phyloP scores from a whole-genome alignment of 2,888 invertebrate genomes.

The Syritta pipiens region DNA sequence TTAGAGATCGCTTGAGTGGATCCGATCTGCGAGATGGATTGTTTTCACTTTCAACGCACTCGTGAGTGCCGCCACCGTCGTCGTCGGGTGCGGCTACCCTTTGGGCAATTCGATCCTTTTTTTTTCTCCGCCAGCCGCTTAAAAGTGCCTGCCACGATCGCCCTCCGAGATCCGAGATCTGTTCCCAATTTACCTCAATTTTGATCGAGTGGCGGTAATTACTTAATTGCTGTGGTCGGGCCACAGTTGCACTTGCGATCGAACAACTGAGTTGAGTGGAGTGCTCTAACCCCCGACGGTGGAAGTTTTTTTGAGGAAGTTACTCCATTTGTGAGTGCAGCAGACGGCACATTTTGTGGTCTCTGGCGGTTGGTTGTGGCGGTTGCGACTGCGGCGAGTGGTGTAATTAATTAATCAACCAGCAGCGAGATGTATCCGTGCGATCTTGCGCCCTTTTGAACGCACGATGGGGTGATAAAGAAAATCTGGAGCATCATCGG shows the following conservation, averaged over 20 bases:
- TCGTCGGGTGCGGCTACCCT: constrained; percentile 46
- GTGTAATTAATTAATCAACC: constrained; percentile 69
- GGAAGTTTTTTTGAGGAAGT: constrained; percentile 49
- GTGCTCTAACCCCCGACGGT: constrained; percentile 2
- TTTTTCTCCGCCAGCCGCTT: neutral
- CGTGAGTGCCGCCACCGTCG: neutral
- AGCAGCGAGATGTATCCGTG: constrained; percentile 42
- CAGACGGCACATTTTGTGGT: constrained; percentile 49
- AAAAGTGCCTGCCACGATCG: constrained; percentile 1
- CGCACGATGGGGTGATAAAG: no score
- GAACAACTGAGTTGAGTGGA: constrained; percentile 27
- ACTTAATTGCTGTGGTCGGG: constrained; percentile 66
- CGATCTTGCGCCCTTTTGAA: neutral
- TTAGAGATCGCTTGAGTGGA: constrained; percentile 32
- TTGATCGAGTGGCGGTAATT: constrained; percentile 60
- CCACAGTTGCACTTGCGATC: constrained; percentile 48
- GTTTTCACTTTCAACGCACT: constrained; percentile 33
- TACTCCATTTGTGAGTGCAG: constrained; percentile 21
- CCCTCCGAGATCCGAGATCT: constrained; percentile 41
- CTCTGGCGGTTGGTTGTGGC: constrained; percentile 39
- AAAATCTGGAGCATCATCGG: constrained; percentile 51
- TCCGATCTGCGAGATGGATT: constrained; percentile 38
- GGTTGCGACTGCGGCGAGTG: constrained; percentile 25
- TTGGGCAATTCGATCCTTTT: constrained; percentile 62
- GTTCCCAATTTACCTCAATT: constrained; percentile 65